These are phyloP conservation scores for Cyaniris semiargus DNA, from an alignment of 2,888 invertebrate species.

Conservation along the genomic window DNA sequence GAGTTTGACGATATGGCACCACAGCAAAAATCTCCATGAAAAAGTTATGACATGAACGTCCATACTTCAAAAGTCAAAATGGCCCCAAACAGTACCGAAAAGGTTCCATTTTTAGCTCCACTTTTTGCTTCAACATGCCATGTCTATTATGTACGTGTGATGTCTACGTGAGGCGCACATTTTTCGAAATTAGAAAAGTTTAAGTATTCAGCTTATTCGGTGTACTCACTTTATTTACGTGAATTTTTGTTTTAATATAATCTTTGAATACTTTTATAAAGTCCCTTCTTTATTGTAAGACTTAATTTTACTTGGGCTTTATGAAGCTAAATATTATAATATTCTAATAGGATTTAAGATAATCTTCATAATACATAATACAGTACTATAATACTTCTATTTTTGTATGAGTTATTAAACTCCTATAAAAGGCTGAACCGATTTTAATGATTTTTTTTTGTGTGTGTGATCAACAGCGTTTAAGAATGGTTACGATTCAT, in stretches of 20 bases:
- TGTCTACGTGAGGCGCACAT: background rate
- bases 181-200: conserved; percentile 27
- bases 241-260: background rate
- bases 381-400: too few relatives aligned
- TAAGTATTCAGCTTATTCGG: conserved; percentile 16
- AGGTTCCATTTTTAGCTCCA: too few relatives aligned
- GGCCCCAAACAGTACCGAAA: background rate
- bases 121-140: background rate
- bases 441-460: too few relatives aligned
- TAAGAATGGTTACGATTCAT: too few relatives aligned
- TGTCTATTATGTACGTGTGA: background rate
- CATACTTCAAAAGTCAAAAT: background rate
- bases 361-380: too few relatives aligned
- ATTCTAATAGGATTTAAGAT: too few relatives aligned
- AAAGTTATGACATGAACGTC: background rate
- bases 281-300: background rate
- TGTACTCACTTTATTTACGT: conserved; percentile 23
- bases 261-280: background rate
- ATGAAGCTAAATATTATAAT: background rate
- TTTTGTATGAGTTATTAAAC: too few relatives aligned
- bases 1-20: background rate
- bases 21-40: background rate
- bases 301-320: background rate
- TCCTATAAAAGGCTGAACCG: too few relatives aligned
- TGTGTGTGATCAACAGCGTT: too few relatives aligned